These are phyloP conservation scores for Monopis laevigella DNA, from an alignment of 2,888 invertebrate genomes.

Conservation along the genomic window DNA sequence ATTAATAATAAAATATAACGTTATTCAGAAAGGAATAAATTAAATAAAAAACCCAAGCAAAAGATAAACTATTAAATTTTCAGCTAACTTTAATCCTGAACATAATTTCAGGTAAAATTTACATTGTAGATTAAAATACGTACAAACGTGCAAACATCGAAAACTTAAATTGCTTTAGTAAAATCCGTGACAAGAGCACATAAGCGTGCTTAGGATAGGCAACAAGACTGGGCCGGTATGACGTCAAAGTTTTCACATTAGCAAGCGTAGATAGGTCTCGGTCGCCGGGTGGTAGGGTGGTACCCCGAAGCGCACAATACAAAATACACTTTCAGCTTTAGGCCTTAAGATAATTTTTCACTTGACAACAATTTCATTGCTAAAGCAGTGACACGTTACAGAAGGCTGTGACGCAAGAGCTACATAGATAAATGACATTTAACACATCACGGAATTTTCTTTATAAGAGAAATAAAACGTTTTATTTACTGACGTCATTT, in stretches of 20 bases:
- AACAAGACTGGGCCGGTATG: conserved; percentile 32
- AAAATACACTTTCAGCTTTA: conserved; percentile 1
- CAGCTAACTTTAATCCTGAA: no score
- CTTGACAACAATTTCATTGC: background rate
- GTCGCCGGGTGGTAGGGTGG: conserved; percentile 29
- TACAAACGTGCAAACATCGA: background rate
- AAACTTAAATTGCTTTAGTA: conserved; percentile 6
- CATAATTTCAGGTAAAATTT: no score
- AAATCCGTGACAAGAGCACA: conserved; percentile 4
- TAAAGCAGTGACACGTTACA: conserved; percentile 10
- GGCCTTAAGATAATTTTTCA: background rate
- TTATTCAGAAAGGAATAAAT: no score
- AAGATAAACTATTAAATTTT: no score
- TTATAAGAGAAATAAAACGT: conserved; percentile 10
- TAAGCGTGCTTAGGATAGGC: conserved; percentile 8
- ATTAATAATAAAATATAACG: no score
- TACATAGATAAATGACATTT: conserved; percentile 2
- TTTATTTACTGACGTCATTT: conserved; percentile 11
- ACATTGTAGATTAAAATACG: background rate
- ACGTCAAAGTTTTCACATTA: conserved; percentile 59
- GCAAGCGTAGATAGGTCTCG: conserved; percentile 42
- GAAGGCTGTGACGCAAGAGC: conserved; percentile 3
- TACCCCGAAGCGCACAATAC: background rate
- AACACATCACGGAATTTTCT: conserved; percentile 8
- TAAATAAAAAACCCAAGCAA: no score